phyloP scores from a whole-genome alignment of 2,888 invertebrate species.

The Aphrophora alni region DNA sequence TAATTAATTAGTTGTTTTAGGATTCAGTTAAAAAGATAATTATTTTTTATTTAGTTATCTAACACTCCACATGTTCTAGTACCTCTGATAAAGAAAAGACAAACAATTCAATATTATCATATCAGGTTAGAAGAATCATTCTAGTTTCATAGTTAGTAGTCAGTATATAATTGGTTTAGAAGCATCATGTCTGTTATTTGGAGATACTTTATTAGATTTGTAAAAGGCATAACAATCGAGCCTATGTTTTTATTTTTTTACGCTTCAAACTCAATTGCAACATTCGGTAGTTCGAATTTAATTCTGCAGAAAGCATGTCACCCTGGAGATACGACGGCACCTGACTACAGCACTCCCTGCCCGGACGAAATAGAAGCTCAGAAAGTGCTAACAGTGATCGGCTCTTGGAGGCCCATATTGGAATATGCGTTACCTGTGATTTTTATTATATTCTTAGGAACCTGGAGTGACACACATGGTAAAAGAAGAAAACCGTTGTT shows the following conservation, averaged over 20 bases:
- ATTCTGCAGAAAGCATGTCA: slow-evolving; percentile 39
- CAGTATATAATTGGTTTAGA: too few species aligned
- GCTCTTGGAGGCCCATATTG: slow-evolving; percentile 39
- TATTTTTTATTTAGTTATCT: too few species aligned
- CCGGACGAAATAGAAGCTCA: slow-evolving; percentile 30
- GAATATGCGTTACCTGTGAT: slow-evolving; percentile 36
- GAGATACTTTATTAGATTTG: too few species aligned
- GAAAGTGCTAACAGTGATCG: slow-evolving; percentile 35
- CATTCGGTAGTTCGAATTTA: slow-evolving; percentile 30
- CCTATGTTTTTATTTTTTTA: slow-evolving; percentile 41
- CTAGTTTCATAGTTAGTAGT: too few species aligned
- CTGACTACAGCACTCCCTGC: neutral
- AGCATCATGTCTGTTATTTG: too few species aligned
- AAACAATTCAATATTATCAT: too few species aligned
- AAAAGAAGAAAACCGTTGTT: slow-evolving; percentile 45
- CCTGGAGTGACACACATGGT: slow-evolving; percentile 47
- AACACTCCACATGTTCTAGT: too few species aligned
- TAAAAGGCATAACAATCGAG: slow-evolving; percentile 15
- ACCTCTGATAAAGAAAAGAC: too few species aligned
- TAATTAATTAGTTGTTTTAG: too few species aligned
- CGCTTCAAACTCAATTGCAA: slow-evolving; percentile 12
- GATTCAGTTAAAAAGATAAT: too few species aligned
- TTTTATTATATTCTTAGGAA: slow-evolving; percentile 43
- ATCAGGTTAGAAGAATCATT: too few species aligned
- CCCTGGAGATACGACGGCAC: slow-evolving; percentile 7